Percentiles rank a stretch among this genome's conserved stretches.
phyloP scores from a whole-genome alignment of 2,888 invertebrate genomes.

The Ophion costatus region DNA sequence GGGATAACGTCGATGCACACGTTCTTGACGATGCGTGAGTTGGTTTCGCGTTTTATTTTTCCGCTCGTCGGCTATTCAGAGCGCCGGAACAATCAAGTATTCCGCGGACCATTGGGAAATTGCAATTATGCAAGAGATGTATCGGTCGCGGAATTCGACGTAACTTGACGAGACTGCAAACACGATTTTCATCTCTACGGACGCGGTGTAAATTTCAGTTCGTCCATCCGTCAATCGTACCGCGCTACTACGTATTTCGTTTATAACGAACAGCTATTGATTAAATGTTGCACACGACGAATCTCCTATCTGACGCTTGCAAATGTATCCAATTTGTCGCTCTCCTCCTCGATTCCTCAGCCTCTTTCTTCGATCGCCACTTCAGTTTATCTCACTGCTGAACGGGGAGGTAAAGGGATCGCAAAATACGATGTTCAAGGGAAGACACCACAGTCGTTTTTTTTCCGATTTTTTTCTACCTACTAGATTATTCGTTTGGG shows the following conservation, averaged over 20 bases:
- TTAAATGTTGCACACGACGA: conserved; percentile 58
- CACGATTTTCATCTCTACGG: conserved; percentile 47
- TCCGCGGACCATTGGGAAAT: conserved; percentile 29
- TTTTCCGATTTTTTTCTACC: too few species aligned
- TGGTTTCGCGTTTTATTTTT: background rate
- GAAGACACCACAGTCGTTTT: too few species aligned
- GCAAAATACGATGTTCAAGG: too few species aligned
- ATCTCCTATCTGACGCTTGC: conserved; percentile 42
- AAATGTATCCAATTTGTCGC: conserved; percentile 22
- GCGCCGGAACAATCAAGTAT: conserved; percentile 11
- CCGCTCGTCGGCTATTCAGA: background rate
- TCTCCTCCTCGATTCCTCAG: conserved; percentile 13
- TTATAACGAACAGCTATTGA: conserved; percentile 63
- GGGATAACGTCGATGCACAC: background rate
- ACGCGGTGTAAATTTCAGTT: conserved; percentile 51
- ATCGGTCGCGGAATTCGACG: conserved; percentile 30
- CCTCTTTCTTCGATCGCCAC: background rate
- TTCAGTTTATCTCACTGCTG: too few species aligned
- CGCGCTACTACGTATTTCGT: conserved; percentile 6
- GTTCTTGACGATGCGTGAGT: background rate
- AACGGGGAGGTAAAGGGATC: too few species aligned
- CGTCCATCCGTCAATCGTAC: conserved; percentile 15
- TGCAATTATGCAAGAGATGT: conserved; percentile 24
- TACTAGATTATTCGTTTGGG: too few species aligned
- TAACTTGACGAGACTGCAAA: conserved; percentile 41